phyloP scores from a whole-genome alignment of 1,140 invertebrate species.

The Drosophila pruinosa region DNA sequence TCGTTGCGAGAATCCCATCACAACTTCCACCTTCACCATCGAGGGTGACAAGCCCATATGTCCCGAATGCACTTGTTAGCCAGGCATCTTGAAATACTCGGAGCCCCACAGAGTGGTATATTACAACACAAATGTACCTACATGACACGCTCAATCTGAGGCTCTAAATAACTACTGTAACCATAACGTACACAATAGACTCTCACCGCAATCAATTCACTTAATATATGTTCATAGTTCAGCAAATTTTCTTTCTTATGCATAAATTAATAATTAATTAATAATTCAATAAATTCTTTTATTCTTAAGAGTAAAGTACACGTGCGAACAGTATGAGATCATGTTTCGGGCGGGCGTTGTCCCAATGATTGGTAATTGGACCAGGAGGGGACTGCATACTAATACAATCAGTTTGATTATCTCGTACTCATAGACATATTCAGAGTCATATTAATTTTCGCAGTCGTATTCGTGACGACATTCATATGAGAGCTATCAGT shows the following conservation, averaged over 20 bases:
- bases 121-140: constrained; percentile 30
- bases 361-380: not conserved
- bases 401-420: constrained; percentile 37
- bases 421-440: constrained; percentile 20
- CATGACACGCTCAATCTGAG: constrained; percentile 6
- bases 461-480: not conserved
- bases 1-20: constrained; percentile 86
- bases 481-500: constrained; percentile 25
- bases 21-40: constrained; percentile 85
- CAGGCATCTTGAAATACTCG: not conserved
- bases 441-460: too few relatives aligned
- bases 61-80: constrained; percentile 74
- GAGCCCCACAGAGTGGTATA: not conserved
- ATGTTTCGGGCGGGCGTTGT: constrained; percentile 43
- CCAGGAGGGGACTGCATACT: not conserved
- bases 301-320: too few relatives aligned
- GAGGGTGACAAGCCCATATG: constrained; percentile 85
- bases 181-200: not conserved
- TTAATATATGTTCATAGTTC: too few relatives aligned
- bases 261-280: too few relatives aligned
- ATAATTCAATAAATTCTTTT: too few relatives aligned
- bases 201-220: not conserved
- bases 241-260: too few relatives aligned
- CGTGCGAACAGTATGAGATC: constrained; percentile 41
- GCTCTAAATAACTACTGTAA: constrained; percentile 21